Evolutionary conservation across 2,888 invertebrate genomes (phyloP).

Genomic region (Dione juno): DNA sequence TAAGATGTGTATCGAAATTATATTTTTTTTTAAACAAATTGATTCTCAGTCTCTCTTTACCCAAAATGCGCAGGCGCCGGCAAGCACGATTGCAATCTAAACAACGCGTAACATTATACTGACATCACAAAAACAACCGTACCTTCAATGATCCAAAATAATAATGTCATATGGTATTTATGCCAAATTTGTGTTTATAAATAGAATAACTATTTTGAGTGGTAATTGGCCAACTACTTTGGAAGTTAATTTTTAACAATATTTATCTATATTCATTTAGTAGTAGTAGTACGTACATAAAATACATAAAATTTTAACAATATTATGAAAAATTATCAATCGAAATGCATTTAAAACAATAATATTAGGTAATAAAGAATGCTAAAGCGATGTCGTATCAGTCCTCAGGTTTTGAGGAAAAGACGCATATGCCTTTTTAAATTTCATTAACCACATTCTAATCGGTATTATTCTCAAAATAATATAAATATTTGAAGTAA

Average conservation of each 20-base stretch:
- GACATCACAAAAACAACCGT: slow-evolving; percentile 61
- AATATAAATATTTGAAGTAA: too few relatives aligned
- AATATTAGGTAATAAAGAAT: neutral
- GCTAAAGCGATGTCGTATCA: too few relatives aligned
- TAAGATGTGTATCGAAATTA: neutral
- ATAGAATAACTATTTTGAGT: neutral
- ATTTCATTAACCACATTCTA: neutral
- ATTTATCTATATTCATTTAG: neutral
- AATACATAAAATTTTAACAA: neutral
- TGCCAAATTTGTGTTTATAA: neutral
- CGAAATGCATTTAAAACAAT: neutral
- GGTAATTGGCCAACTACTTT: neutral
- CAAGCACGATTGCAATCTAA: slow-evolving; percentile 65
- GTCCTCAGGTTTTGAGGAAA: neutral
- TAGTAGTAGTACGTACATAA: too few relatives aligned
- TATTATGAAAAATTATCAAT: neutral
- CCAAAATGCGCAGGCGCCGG: slow-evolving; percentile 60
- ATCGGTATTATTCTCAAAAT: neutral
- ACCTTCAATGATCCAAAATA: slow-evolving; percentile 61
- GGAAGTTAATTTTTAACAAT: neutral
- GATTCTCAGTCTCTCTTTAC: neutral
- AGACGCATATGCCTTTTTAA: neutral
- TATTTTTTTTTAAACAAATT: neutral
- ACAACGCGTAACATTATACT: slow-evolving; percentile 79
- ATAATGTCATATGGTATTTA: slow-evolving; percentile 47